Evolutionary conservation across 2,113 vertebrate genomes (phyloP).

Genomic region (Hypomesus transpacificus): DNA sequence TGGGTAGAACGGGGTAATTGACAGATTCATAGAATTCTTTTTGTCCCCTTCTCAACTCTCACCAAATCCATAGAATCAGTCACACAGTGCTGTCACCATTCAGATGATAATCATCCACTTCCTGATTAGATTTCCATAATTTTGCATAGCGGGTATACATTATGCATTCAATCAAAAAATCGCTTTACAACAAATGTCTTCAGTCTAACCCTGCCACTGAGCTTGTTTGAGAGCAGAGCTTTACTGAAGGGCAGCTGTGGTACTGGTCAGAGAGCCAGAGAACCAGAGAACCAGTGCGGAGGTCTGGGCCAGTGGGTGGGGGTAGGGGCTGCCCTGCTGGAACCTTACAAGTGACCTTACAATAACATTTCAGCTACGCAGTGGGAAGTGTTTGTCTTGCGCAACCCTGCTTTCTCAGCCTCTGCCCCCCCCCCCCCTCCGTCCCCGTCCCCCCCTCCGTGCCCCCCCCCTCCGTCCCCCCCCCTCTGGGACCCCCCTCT

Average conservation of each 20-base stretch:
- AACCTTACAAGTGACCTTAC: constrained; percentile 63
- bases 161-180: too few relatives aligned
- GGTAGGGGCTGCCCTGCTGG: constrained; percentile 35
- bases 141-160: not conserved
- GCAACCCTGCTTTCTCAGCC: constrained; percentile 32
- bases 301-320: constrained; percentile 17
- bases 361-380: constrained; percentile 61
- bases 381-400: constrained; percentile 65
- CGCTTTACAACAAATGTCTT: too few relatives aligned
- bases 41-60: constrained; percentile 54
- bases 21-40: constrained; percentile 60
- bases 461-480: not conserved
- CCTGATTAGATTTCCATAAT: constrained; percentile 21
- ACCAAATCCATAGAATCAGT: constrained; percentile 34
- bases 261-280: constrained; percentile 28
- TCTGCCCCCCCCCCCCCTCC: not conserved
- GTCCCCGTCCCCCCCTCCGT: constrained; percentile 14
- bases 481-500: not conserved
- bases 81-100: constrained; percentile 47
- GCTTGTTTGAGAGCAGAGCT: too few relatives aligned
- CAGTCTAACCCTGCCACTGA: too few relatives aligned
- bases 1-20: constrained; percentile 43
- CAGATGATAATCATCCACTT: constrained; percentile 50
- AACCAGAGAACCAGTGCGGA: constrained; percentile 15
- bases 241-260: constrained; percentile 26